Evolutionary conservation across 1,140 invertebrate genomes (phyloP), one percentile per base, ranked within the genome.

Genomic region (Drosophila fuyamai): DNA sequence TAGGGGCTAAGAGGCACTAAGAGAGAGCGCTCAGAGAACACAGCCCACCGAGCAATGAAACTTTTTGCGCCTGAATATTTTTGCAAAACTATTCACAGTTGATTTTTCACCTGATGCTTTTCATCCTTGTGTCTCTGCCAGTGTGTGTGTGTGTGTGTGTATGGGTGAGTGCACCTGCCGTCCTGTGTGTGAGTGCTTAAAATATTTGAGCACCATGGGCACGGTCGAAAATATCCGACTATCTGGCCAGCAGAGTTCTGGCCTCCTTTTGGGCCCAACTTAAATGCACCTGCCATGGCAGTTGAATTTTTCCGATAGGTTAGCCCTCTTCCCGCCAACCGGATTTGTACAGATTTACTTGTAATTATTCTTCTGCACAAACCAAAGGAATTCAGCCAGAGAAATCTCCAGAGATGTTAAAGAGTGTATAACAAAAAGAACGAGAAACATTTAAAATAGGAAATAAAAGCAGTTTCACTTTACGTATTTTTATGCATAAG

Each of bases 81-180:
- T 89, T 71, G 47, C 65, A 72, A 88, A 89, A 84, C 84, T 89
- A 89, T 89, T 89, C 84, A 89, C 84, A 89, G 84, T 89, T 89
- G 84, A 89, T 89, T 89, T 89, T 89, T 89, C 84, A 89, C 84
- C 84, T 89, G 84, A 89, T 89, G 84, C 84, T 89, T 75, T 89
- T 72, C 80, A 80, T 75, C 55, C 75, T 47, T 43, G 35, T 62
- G 46, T n/a, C 14, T 10, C 9, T 43, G 32, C 40, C 35, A 38
- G 29, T 36, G 47, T 29, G 50, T 50, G 9, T 47, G 1, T 40
- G 16, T 40, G 14, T 36, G 36, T 50, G 57, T 63, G 47, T 74
- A 57, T 67, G 38, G 57, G 43, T 13, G 36, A 54, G 46, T 60
- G 66, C 51, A 29, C 27, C 41, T 65, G 59, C 40, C 35, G 27